Conservation (phyloP, 2,113 vertebrate species). For the Salvator merianae region DNA sequence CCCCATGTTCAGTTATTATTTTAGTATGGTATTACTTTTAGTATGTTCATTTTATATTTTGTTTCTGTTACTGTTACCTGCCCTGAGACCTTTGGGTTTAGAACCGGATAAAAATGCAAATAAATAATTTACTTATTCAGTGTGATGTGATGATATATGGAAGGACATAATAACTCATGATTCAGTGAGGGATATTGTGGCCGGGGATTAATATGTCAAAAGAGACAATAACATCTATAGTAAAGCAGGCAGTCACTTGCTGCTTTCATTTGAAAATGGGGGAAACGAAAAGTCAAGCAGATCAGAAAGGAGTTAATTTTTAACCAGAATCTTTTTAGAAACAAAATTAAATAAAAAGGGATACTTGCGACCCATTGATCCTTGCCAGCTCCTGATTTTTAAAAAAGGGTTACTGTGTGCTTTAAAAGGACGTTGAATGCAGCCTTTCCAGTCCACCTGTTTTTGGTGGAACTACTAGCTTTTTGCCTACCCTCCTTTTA, state of each 20-base stretch:
- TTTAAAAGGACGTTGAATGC: constrained; percentile 55
- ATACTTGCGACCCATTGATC: constrained; percentile 18
- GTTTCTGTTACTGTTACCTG: too few species aligned
- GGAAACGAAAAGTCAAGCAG: neutral
- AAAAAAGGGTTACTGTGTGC: constrained; percentile 33
- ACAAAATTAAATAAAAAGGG: neutral
- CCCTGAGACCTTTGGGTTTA: too few species aligned
- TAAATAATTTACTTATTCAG: neutral
- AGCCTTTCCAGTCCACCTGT: constrained; percentile 34
- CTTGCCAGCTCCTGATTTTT: neutral
- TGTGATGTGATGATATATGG: neutral
- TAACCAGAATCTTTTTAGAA: constrained; percentile 49
- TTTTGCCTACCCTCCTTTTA: neutral
- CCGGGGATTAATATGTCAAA: neutral
- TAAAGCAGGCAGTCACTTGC: constrained; percentile 17
- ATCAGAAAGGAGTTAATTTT: constrained; percentile 60
- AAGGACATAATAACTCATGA: neutral
- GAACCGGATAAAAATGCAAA: too few species aligned
- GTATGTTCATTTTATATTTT: too few species aligned
- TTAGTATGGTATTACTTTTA: too few species aligned
- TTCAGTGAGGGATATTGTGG: neutral
- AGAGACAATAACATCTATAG: constrained; percentile 19
- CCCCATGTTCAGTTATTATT: too few species aligned
- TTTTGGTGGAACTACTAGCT: neutral
- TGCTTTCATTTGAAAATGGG: neutral